Evolutionary conservation across 2,888 invertebrate species (phyloP).

Genomic region (Megaustenia siamemsis): DNA sequence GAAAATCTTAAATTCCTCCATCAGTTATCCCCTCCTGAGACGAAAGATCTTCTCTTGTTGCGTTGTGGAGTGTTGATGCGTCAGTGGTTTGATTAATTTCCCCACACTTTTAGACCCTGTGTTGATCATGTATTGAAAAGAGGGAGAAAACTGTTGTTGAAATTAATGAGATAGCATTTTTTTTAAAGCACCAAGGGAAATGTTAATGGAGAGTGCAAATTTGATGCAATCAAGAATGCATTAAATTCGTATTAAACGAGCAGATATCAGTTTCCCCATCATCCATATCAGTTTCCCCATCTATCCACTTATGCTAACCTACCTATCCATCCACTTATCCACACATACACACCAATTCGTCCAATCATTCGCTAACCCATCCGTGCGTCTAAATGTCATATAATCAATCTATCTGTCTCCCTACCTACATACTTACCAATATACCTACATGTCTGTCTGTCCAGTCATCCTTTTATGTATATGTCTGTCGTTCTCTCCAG

Average conservation of each 20-base stretch:
- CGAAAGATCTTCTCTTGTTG: background rate
- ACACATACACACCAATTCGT: background rate
- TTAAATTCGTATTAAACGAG: background rate
- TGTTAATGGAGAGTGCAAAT: background rate
- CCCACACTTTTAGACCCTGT: background rate
- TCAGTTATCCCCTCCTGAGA: slow-evolving; percentile 24
- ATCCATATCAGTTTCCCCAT: background rate
- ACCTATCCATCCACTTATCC: slow-evolving; percentile 12
- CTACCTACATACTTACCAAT: too few species aligned
- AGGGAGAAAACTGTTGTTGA: background rate
- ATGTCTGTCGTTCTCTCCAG: slow-evolving; percentile 18
- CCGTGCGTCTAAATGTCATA: slow-evolving; percentile 13
- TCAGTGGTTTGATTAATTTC: slow-evolving; percentile 15
- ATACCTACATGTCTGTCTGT: slow-evolving; percentile 25
- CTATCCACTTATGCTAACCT: slow-evolving; percentile 5
- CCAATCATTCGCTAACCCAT: slow-evolving; percentile 9
- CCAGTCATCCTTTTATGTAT: background rate
- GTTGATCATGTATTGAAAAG: background rate
- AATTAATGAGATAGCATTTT: background rate
- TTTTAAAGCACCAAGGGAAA: background rate
- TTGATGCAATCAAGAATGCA: background rate
- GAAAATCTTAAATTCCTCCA: background rate
- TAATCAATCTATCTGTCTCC: slow-evolving; percentile 23
- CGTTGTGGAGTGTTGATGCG: slow-evolving; percentile 2
- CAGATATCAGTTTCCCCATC: background rate